phyloP scores from a whole-genome alignment of 2,113 vertebrate species.

The Narcine bancroftii region DNA sequence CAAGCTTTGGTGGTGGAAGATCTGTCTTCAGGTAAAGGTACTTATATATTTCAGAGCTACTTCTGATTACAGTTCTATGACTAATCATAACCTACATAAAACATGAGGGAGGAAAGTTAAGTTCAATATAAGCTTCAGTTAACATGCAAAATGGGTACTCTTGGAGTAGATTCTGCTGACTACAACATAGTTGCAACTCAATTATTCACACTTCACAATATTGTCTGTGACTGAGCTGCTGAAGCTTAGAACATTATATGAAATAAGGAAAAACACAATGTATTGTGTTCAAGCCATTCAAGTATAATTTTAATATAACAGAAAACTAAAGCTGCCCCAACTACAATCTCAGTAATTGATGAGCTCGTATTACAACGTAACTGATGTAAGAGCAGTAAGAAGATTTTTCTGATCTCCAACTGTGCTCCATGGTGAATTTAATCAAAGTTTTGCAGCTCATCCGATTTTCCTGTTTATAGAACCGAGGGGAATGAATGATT shows the following conservation, averaged over 20 bases:
- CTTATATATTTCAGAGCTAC: not conserved
- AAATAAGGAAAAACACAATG: not conserved
- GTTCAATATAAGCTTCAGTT: not conserved
- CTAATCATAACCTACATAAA: not conserved
- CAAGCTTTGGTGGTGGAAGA: too few relatives aligned
- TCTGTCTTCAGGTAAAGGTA: too few relatives aligned
- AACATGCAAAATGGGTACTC: not conserved
- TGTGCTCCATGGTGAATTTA: not conserved
- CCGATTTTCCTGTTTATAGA: not conserved
- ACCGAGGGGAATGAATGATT: not conserved
- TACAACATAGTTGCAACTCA: not conserved
- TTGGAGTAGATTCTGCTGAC: not conserved
- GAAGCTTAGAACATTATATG: not conserved
- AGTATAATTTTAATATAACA: not conserved
- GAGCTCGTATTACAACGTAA: not conserved
- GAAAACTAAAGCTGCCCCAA: not conserved
- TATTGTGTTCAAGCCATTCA: not conserved
- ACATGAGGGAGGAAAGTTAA: not conserved
- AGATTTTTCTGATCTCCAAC: not conserved
- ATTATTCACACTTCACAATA: not conserved
- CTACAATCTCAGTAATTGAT: not conserved
- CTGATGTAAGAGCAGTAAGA: not conserved
- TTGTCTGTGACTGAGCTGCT: not conserved
- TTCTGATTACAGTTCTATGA: not conserved
- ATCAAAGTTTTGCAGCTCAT: slow-evolving; percentile 12